These are phyloP conservation scores for Lordiphosa clarofinis DNA, from an alignment of 1,140 invertebrate genomes.

Conservation along the genomic window DNA sequence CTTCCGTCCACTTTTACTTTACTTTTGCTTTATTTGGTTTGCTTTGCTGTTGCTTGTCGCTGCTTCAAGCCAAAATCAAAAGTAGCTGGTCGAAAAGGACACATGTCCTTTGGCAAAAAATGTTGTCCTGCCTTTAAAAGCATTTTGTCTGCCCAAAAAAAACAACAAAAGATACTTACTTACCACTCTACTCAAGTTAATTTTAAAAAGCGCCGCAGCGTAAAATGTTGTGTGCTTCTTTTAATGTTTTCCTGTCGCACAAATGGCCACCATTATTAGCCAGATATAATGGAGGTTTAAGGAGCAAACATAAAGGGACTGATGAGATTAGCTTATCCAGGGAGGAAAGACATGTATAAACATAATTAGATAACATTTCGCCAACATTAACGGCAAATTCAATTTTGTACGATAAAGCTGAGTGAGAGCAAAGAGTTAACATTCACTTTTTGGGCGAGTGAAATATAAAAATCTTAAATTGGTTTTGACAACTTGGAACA, in stretches of 20 bases:
- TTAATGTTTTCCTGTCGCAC: constrained; percentile 15
- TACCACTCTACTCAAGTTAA: constrained; percentile 44
- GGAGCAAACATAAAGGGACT: constrained; percentile 12
- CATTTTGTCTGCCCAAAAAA: constrained; percentile 50
- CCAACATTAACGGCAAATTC: constrained; percentile 30
- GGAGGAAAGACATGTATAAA: not conserved
- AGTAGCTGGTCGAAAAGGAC: constrained; percentile 58
- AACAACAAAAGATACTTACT: constrained; percentile 26
- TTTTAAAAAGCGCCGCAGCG: constrained; percentile 55
- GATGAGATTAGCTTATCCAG: constrained; percentile 27
- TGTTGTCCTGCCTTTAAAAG: constrained; percentile 56
- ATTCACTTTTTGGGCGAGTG: not conserved
- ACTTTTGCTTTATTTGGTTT: constrained; percentile 27
- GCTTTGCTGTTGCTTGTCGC: constrained; percentile 26
- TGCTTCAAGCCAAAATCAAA: constrained; percentile 45
- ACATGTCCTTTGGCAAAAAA: constrained; percentile 55
- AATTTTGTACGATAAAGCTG: constrained; percentile 22
- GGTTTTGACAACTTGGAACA: too few species aligned
- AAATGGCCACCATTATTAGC: constrained; percentile 35
- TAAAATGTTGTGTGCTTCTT: constrained; percentile 19
- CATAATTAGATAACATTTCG: constrained; percentile 38
- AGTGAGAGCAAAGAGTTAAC: constrained; percentile 3
- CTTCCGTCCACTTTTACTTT: not conserved
- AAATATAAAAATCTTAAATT: not conserved
- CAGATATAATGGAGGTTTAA: not conserved